A percentile compares a stretch with the other conserved stretches of the same genome.
Evolutionary conservation across 2,888 invertebrate genomes (phyloP).

Genomic region (Pseudococcus viburni): DNA sequence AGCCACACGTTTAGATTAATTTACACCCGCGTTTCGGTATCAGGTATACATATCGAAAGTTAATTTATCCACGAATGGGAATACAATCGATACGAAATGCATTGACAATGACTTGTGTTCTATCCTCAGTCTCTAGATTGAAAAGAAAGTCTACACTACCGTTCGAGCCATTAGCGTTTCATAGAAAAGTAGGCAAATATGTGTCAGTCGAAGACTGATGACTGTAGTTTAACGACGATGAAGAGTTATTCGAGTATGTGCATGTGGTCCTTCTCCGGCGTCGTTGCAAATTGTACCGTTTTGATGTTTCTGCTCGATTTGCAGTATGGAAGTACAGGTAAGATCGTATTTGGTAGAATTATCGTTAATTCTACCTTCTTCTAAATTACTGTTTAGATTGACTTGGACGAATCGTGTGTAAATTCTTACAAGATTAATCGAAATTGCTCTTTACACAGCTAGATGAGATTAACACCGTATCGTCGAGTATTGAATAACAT

Average conservation of each 20-base stretch:
- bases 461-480: neutral
- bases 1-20: neutral
- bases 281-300: neutral
- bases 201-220: conserved; percentile 26
- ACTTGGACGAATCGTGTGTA: neutral
- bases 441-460: neutral
- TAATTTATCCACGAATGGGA: neutral
- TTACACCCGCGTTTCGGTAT: neutral
- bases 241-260: neutral
- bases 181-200: conserved; percentile 43
- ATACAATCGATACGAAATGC: conserved; percentile 4
- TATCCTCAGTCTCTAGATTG: conserved; percentile 27
- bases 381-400: neutral
- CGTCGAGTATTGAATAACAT: neutral
- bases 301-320: neutral
- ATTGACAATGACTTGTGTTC: conserved; percentile 27
- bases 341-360: neutral
- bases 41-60: conserved; percentile 8
- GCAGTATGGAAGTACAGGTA: conserved; percentile 15
- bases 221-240: neutral
- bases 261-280: neutral
- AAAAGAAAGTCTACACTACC: conserved; percentile 33
- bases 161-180: conserved; percentile 29
- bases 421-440: neutral
- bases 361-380: neutral